Conservation (phyloP, 2,888 invertebrate genomes). For the Thera britannica region DNA sequence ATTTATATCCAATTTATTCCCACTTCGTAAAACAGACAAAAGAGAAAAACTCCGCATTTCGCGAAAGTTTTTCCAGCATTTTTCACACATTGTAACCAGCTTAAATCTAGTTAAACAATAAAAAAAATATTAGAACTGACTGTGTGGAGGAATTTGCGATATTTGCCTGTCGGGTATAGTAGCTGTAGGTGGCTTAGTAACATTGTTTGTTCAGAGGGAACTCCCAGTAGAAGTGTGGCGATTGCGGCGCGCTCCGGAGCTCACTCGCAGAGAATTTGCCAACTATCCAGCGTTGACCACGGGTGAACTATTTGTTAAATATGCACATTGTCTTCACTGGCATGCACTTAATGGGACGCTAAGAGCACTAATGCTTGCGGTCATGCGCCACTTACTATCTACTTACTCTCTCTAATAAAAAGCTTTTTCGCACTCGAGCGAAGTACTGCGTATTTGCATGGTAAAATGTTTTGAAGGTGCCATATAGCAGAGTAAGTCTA, state of each 20-base stretch:
- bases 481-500: not conserved
- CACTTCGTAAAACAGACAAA: not conserved
- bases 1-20: no score
- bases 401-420: conserved; percentile 24
- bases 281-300: conserved; percentile 59
- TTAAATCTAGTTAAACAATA: conserved; percentile 45
- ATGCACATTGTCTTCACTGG: conserved; percentile 52
- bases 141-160: conserved; percentile 53
- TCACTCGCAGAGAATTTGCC: conserved; percentile 59
- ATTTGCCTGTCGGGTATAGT: conserved; percentile 44
- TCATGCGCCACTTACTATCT: conserved; percentile 39
- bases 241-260: conserved; percentile 51
- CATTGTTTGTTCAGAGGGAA: conserved; percentile 52
- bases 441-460: conserved; percentile 8
- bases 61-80: conserved; percentile 3
- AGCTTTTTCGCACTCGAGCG: conserved; percentile 28
- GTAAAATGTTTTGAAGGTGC: conserved; percentile 1
- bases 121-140: conserved; percentile 40
- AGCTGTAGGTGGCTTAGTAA: conserved; percentile 33
- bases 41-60: not conserved
- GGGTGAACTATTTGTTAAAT: conserved; percentile 61
- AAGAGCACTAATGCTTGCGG: conserved; percentile 44
- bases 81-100: conserved; percentile 27
- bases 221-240: conserved; percentile 41
- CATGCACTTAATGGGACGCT: conserved; percentile 47